These are phyloP conservation scores for Aphodius granarius DNA, from an alignment of 2,888 invertebrate species.

Conservation along the genomic window DNA sequence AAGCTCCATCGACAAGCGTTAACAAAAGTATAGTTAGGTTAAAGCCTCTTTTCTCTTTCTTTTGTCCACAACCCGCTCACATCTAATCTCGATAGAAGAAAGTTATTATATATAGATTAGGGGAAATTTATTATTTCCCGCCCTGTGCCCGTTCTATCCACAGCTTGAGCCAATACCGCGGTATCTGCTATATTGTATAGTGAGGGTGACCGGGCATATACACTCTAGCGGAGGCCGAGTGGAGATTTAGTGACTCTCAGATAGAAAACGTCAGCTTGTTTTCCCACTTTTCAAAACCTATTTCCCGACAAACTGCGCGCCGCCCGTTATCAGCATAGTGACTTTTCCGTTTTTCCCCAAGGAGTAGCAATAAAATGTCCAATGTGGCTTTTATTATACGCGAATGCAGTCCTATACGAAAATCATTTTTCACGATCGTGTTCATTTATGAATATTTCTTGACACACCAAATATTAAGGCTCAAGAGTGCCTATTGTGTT, in stretches of 20 bases:
- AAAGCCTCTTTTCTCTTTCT: neutral
- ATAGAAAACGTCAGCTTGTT: constrained; percentile 47
- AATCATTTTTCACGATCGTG: too few species aligned
- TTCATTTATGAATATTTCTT: too few species aligned
- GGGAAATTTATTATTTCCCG: constrained; percentile 24
- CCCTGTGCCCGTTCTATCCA: constrained; percentile 16
- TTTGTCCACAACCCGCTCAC: neutral
- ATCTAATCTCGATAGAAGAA: constrained; percentile 3
- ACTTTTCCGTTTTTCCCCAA: neutral
- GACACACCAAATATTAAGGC: too few species aligned
- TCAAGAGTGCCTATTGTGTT: too few species aligned
- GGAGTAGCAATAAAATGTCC: neutral
- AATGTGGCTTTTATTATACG: neutral
- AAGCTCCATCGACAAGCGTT: neutral
- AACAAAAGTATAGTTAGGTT: neutral
- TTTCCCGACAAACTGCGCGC: constrained; percentile 27
- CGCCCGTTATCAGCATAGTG: constrained; percentile 5
- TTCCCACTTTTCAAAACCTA: constrained; percentile 32
- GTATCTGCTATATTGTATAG: neutral
- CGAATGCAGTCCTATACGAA: neutral
- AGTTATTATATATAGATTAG: constrained; percentile 25
- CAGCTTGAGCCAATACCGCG: constrained; percentile 32
- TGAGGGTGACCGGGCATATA: constrained; percentile 30
- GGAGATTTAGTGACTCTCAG: constrained; percentile 47
- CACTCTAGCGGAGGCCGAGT: constrained; percentile 30